Evolutionary conservation across 2,113 vertebrate species (phyloP), one percentile per base, ranked within the genome.

Genomic region (Oncorhynchus nerka): DNA sequence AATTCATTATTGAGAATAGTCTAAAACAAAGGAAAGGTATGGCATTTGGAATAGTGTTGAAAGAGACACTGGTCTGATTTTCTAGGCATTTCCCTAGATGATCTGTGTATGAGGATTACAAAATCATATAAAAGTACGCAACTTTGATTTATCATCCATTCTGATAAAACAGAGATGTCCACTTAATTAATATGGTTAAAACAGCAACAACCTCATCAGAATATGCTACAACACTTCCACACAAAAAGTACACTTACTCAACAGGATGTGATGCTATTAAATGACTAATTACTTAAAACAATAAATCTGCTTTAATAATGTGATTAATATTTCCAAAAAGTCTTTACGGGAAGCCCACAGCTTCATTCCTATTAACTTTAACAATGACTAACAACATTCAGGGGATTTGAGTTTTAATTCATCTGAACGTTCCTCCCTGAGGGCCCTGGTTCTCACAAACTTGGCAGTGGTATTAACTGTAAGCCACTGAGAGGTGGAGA

Each of bases 391-490:
- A 67, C 65, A 30, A 30, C 5, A 16, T 67, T 28, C 16, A 19
- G 34, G 34, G 68, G 68, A 69, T 69, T 69, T 82, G 74, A 72
- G 77, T 80, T 88, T 89, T 88, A 88, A 88, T 88, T 86, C 24
- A 32, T 67, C 65, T 67, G 28, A 67, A 30, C 19, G 26, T 67
- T 28, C 12, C 30, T 30, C 28, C 65, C 65, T 19, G 4, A 6
- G 65, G 65, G 65, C 26, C 28, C 51, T 55, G 51, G 51, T 19
- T 55, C 16, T 19, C 15, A 66, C 8, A 67, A 13, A 16, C 26
- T 67, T 67, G 65, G 65, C 65, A 16, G 26, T 32, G 65, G 15
- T 28, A 30, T 67, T 30, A 5, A 32, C 3, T 12, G 15, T 16
- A 30, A n/a, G 12, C 13, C 65, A 5, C 26, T 24, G 30, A 67